A percentile compares a stretch with the other conserved stretches of the same genome.
These are phyloP conservation scores for Aptenodytes patagonicus DNA, from an alignment of 2,113 vertebrate species.

Conservation along the genomic window DNA sequence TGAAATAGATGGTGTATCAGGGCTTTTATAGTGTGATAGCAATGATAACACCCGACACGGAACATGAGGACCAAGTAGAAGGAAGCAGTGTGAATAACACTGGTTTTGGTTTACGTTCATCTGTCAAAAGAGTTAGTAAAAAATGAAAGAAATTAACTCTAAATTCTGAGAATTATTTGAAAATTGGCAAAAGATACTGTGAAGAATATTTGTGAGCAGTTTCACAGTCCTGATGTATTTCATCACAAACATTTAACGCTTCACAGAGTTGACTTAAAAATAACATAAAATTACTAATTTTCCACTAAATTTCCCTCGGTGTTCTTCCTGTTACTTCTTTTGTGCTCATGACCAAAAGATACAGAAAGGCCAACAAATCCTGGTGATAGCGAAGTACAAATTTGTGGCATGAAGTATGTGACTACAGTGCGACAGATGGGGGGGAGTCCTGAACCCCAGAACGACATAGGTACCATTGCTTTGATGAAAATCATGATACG, in stretches of 20 bases:
- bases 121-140: not conserved
- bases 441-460: not conserved
- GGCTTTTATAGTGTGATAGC: not conserved
- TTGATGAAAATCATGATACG: not conserved
- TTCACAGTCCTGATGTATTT: not conserved
- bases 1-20: not conserved
- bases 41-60: accelerated
- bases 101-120: not conserved
- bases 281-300: not conserved
- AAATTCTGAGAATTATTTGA: not conserved
- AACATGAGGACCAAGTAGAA: not conserved
- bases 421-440: not conserved
- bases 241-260: not conserved
- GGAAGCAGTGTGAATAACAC: not conserved
- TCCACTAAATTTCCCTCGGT: not conserved
- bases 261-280: not conserved
- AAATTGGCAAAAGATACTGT: not conserved
- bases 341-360: not conserved
- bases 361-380: not conserved
- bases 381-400: not conserved
- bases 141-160: not conserved
- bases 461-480: not conserved
- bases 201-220: not conserved
- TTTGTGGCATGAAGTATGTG: not conserved
- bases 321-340: not conserved